Percentiles rank a stretch among this genome's conserved stretches.
phyloP scores from a whole-genome alignment of 2,113 vertebrate genomes.

The Natator depressus region DNA sequence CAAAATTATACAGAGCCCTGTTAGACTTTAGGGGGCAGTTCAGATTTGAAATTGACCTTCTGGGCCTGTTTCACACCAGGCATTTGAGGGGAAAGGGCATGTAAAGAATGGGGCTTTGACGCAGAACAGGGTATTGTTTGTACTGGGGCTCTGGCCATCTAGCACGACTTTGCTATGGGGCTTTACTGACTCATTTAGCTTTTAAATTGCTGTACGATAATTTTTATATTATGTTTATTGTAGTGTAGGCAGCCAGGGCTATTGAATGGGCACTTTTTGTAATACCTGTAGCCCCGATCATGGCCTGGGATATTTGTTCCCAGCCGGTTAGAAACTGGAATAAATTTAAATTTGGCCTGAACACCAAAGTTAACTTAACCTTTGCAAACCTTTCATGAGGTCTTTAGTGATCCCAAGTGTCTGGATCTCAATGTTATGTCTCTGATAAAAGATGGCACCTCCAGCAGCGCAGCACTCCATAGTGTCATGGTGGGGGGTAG shows the following conservation, averaged over 20 bases:
- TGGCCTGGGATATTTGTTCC: not conserved
- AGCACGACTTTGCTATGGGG: not conserved
- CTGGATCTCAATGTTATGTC: not conserved
- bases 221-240: not conserved
- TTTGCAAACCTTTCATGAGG: not conserved
- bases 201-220: slow-evolving; percentile 23
- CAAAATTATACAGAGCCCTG: not conserved
- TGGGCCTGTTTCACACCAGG: not conserved
- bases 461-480: not conserved
- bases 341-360: not conserved
- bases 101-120: slow-evolving; percentile 43
- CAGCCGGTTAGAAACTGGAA: not conserved
- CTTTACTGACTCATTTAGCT: not conserved
- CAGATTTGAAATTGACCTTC: not conserved
- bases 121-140: not conserved
- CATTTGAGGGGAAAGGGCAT: not conserved
- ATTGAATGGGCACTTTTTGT: not conserved
- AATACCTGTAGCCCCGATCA: not conserved
- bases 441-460: slow-evolving; percentile 10
- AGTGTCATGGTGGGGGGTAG: not conserved
- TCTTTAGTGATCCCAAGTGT: not conserved
- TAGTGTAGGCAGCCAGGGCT: not conserved
- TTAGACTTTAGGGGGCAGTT: not conserved
- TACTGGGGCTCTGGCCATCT: not conserved
- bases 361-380: not conserved